A percentile compares a stretch with the other conserved stretches of the same genome.
Conservation (phyloP, 2,113 vertebrate species). For the Pseudois nayaur region DNA sequence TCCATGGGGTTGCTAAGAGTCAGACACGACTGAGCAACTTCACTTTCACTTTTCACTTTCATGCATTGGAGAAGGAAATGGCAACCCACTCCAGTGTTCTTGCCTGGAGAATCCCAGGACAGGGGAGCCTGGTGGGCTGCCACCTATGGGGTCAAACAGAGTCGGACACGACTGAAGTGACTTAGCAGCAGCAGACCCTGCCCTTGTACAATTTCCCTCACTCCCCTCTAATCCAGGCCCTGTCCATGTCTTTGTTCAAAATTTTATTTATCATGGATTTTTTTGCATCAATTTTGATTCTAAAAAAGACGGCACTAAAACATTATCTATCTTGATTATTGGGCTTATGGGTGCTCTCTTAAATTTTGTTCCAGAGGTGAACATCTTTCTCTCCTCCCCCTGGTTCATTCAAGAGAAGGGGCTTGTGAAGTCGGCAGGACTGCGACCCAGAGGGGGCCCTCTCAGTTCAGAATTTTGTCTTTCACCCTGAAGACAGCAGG, state of each 20-base stretch:
- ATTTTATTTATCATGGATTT: neutral
- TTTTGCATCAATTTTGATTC: neutral
- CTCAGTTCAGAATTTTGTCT: neutral
- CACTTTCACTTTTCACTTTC: no score
- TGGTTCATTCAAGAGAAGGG: neutral
- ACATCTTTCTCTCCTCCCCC: neutral
- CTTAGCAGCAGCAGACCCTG: no score
- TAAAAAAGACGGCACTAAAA: neutral
- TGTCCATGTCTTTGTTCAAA: neutral
- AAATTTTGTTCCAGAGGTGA: neutral
- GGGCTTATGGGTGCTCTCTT: neutral
- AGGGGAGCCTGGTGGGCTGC: no score
- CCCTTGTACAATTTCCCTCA: neutral
- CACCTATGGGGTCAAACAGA: no score
- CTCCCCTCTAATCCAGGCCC: neutral
- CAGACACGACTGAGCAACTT: fast-evolving
- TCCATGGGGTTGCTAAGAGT: no score
- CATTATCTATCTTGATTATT: neutral
- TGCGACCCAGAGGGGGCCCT: neutral
- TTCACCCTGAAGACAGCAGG: neutral
- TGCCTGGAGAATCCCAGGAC: no score
- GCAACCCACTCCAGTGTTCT: no score
- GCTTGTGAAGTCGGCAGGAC: no score
- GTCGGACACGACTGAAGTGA: no score
- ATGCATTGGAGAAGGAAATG: no score